phyloP scores from a whole-genome alignment of 1,140 invertebrate genomes.

The Conus betulinus region DNA sequence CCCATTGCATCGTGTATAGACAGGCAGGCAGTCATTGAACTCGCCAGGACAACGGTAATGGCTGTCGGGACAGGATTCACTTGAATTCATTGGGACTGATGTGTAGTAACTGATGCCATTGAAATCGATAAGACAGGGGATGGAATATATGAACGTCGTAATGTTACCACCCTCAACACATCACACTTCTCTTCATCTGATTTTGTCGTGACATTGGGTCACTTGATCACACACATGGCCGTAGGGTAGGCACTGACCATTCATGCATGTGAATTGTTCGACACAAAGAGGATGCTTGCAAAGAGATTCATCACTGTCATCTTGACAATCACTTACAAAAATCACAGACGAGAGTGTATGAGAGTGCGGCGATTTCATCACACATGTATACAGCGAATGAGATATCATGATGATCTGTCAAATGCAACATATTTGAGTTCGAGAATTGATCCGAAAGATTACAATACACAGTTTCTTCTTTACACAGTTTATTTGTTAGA shows the following conservation, averaged over 20 bases:
- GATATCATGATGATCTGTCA: not conserved
- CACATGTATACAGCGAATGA: not conserved
- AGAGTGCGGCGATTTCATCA: not conserved
- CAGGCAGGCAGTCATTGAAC: not conserved
- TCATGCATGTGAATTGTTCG: not conserved
- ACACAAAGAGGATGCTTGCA: not conserved
- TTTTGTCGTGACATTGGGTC: not conserved
- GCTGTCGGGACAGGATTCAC: not conserved
- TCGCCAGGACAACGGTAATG: conserved; percentile 10
- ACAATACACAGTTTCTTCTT: not conserved
- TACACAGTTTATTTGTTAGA: no score
- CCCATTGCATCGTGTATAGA: conserved; percentile 22
- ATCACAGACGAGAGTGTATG: not conserved
- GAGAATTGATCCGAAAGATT: not conserved
- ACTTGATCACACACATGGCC: not conserved
- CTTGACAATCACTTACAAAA: not conserved
- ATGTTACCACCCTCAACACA: no score
- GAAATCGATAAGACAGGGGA: not conserved
- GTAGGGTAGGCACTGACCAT: not conserved
- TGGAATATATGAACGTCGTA: not conserved
- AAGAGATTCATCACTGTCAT: not conserved
- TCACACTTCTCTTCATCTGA: not conserved
- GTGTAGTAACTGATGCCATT: not conserved
- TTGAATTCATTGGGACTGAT: not conserved
- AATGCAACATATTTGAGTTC: not conserved